Conservation (phyloP, 2,888 invertebrate genomes). For the Aphodius granarius region DNA sequence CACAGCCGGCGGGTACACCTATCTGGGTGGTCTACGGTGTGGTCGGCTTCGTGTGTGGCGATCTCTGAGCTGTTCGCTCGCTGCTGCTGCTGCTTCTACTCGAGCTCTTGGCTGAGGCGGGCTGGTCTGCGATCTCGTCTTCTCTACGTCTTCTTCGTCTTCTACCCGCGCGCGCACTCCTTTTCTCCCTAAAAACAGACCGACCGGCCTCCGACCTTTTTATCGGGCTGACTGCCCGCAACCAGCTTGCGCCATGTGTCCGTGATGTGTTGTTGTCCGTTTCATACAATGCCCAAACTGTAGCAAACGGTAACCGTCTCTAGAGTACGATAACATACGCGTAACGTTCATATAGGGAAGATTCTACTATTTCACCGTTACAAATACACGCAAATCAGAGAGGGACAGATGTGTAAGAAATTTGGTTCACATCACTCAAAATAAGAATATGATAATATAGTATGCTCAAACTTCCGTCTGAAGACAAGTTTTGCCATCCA, state of each 20-base stretch:
- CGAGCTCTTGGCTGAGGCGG: conserved; percentile 25
- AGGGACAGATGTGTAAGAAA: too few species aligned
- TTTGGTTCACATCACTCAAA: too few species aligned
- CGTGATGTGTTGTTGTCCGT: background rate
- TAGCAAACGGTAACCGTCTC: background rate
- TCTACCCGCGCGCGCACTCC: conserved; percentile 8
- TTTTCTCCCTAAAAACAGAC: background rate
- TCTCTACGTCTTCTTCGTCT: conserved; percentile 35
- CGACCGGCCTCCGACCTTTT: background rate
- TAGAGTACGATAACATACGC: background rate
- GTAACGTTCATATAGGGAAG: background rate
- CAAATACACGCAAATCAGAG: too few species aligned
- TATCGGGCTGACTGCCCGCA: background rate
- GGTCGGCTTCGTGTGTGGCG: conserved; percentile 56
- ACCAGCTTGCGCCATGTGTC: background rate
- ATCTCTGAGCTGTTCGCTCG: conserved; percentile 34
- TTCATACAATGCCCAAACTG: background rate
- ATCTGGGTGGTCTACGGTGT: conserved; percentile 54
- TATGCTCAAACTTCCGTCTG: too few species aligned
- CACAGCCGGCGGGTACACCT: conserved; percentile 40
- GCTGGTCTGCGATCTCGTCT: conserved; percentile 25
- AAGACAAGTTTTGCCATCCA: too few species aligned
- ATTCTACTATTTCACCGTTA: too few species aligned
- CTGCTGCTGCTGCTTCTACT: conserved; percentile 34
- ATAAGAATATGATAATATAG: too few species aligned